Percentiles rank a stretch among this genome's conserved stretches.
These are phyloP conservation scores for Aerospiza tachiro DNA, from an alignment of 2,797 vertebrate genomes.

Conservation along the genomic window DNA sequence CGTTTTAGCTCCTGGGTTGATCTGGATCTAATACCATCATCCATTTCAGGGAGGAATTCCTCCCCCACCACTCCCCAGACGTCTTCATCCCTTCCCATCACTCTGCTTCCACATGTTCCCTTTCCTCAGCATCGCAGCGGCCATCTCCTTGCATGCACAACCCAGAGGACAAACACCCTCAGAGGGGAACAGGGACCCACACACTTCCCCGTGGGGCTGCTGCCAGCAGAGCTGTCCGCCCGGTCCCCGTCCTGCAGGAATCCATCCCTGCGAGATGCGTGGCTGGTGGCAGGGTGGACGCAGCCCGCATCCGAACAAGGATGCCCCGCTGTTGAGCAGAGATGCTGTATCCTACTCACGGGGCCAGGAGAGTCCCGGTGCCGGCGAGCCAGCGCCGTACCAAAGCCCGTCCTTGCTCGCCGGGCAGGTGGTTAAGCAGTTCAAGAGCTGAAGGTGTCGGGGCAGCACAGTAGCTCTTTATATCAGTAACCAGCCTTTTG, in stretches of 20 bases:
- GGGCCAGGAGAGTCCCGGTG: accelerated
- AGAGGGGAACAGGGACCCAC: accelerated
- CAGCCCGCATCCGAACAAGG: accelerated
- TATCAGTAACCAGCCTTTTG: background rate
- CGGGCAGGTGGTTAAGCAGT: background rate
- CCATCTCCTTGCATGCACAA: background rate
- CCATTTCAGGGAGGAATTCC: background rate
- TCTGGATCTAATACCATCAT: constrained; percentile 30
- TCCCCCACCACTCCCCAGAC: background rate
- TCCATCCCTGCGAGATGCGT: accelerated
- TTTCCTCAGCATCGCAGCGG: background rate
- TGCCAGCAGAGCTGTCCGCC: background rate
- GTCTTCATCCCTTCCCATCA: background rate
- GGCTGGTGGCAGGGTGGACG: background rate
- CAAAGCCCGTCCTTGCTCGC: background rate
- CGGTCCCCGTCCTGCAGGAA: accelerated
- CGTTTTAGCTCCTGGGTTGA: background rate
- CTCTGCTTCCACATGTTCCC: background rate
- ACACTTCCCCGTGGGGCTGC: accelerated
- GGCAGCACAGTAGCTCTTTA: constrained; percentile 4
- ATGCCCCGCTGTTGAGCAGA: background rate
- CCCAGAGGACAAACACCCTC: background rate
- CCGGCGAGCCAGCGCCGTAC: accelerated
- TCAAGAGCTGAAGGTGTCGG: background rate
- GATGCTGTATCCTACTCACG: accelerated